These are phyloP conservation scores for Sarcophaga subvicina DNA, from an alignment of 2,888 invertebrate genomes.

Conservation along the genomic window DNA sequence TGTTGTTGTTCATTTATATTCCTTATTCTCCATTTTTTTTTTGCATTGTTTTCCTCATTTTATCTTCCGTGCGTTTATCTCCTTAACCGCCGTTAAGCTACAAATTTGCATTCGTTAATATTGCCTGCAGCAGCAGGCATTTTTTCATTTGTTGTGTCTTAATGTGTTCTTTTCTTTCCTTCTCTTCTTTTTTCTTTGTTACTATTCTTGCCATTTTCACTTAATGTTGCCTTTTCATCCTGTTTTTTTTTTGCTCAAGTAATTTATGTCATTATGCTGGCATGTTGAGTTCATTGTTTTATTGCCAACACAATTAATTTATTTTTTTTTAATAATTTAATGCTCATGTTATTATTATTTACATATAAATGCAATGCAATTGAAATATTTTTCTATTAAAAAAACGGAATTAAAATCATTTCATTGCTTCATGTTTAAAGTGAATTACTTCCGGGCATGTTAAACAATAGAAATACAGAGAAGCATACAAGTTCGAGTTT, in stretches of 20 bases:
- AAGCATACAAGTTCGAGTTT: too few relatives aligned
- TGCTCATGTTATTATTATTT: background rate
- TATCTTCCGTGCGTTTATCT: constrained; percentile 11
- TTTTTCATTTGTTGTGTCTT: background rate
- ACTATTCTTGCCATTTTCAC: too few relatives aligned
- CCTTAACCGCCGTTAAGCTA: constrained; percentile 31
- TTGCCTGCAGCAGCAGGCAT: constrained; percentile 39
- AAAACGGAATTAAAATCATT: background rate
- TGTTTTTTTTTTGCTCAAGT: too few relatives aligned
- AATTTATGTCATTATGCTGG: background rate
- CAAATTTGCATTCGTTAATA: constrained; percentile 61
- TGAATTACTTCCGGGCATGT: too few relatives aligned
- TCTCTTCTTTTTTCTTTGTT: too few relatives aligned
- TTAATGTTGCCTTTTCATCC: too few relatives aligned
- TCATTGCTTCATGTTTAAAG: too few relatives aligned
- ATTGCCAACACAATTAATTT: background rate
- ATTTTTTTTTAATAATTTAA: background rate
- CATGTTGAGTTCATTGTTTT: background rate
- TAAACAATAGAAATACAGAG: too few relatives aligned
- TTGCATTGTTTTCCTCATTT: background rate
- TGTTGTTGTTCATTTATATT: background rate
- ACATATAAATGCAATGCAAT: background rate
- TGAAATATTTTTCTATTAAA: background rate
- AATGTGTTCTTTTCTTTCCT: background rate
- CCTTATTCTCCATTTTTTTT: background rate